A percentile compares a stretch with the other conserved stretches of the same genome.
Conservation (phyloP, 2,113 vertebrate species). For the Paramormyrops kingsleyae region DNA sequence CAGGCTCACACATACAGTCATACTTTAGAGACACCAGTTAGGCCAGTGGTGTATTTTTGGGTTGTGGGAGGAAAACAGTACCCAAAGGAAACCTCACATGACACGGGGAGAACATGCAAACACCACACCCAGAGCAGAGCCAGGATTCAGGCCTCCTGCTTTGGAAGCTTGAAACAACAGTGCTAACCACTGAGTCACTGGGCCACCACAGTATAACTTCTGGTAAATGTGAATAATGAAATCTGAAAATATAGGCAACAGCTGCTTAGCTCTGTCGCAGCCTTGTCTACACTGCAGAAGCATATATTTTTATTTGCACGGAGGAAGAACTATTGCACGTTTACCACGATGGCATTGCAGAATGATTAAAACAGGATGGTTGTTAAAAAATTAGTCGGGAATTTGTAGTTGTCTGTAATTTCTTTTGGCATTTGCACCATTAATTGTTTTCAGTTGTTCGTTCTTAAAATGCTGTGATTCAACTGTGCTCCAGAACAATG, state of each 20-base stretch:
- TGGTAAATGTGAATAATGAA: background rate
- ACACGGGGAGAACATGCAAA: background rate
- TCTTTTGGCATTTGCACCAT: background rate
- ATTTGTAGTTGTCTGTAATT: slow-evolving; percentile 1
- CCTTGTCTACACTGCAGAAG: background rate
- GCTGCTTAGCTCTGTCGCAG: background rate
- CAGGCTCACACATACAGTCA: background rate
- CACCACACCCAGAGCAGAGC: background rate
- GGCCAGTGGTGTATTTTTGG: background rate
- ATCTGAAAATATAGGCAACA: background rate
- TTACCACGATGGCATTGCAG: background rate
- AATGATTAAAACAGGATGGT: background rate
- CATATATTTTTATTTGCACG: background rate
- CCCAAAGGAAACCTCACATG: background rate
- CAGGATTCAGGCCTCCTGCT: background rate
- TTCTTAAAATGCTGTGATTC: background rate
- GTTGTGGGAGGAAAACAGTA: background rate
- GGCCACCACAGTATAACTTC: background rate
- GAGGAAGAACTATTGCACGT: background rate
- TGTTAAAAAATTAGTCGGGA: background rate
- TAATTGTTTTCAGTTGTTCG: slow-evolving; percentile 1
- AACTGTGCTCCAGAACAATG: background rate
- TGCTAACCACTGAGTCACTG: background rate
- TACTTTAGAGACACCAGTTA: background rate
- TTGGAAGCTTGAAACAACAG: background rate